A percentile compares a stretch with the other conserved stretches of the same genome.
phyloP scores from a whole-genome alignment of 1,140 invertebrate species.

The Subanguina moxae region DNA sequence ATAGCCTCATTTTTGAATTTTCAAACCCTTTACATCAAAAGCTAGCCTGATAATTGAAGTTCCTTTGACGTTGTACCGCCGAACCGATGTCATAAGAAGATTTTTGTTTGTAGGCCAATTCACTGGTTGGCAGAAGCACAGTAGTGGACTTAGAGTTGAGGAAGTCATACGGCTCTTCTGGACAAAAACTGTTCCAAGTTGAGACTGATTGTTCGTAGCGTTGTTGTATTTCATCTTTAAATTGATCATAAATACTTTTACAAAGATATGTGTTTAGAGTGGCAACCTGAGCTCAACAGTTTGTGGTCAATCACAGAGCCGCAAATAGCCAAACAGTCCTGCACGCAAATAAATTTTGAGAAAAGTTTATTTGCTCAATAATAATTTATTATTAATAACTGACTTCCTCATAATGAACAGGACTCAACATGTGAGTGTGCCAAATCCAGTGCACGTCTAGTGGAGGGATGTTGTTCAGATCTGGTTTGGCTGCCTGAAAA shows the following conservation, averaged over 20 bases:
- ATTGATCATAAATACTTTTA: neutral
- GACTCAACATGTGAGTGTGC: conserved; percentile 62
- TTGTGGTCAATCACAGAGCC: conserved; percentile 60
- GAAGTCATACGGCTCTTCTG: conserved; percentile 55
- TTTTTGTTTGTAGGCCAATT: conserved; percentile 43
- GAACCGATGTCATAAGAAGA: conserved; percentile 60
- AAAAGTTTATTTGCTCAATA: neutral
- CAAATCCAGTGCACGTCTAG: conserved; percentile 63
- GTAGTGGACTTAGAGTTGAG: conserved; percentile 26
- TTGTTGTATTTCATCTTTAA: conserved; percentile 54
- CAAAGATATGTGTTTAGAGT: neutral
- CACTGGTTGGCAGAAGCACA: neutral
- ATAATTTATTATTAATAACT: neutral
- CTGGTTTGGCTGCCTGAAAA: conserved; percentile 54
- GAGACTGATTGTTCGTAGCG: conserved; percentile 57
- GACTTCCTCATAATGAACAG: conserved; percentile 57
- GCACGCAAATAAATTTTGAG: conserved; percentile 16
- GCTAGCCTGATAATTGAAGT: conserved; percentile 61
- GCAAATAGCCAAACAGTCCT: conserved; percentile 60
- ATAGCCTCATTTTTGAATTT: neutral
- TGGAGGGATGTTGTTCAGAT: conserved; percentile 60
- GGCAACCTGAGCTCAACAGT: conserved; percentile 55
- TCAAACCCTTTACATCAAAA: neutral
- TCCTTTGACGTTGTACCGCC: conserved; percentile 60
- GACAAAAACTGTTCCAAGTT: conserved; percentile 55